Evolutionary conservation across 2,888 invertebrate genomes (phyloP), one percentile per base, ranked within the genome.

Genomic region (Agriopis aurantiaria): DNA sequence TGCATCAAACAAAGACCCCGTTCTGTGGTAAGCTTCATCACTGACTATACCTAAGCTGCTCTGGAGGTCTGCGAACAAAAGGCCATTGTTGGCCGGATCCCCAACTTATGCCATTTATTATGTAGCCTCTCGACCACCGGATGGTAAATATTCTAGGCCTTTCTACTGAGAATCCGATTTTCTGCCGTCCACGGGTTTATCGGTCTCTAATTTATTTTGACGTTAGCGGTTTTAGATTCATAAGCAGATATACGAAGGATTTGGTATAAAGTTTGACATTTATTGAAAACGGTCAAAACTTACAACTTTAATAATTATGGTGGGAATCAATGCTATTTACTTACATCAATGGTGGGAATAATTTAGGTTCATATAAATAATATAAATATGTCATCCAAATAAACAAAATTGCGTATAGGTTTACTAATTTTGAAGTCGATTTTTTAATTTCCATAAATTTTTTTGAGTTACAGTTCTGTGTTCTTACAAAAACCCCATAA

Each of bases 61-160:
- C 48, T n/a, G 10, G 55, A 51, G 40, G 49, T n/a, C 55, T 57
- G 65, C 71, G 79, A 83, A 84, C 84, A 84, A 85, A 82, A 82
- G 77, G 79, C 67, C 83, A 82, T 87, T 83, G 83, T 81, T 74
- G 69, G 69, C 58, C 68, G 78, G 80, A 80, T 80, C 78, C 80
- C 80, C 76, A 88, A 88, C 86, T 88, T 87, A 85, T 78, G 83
- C 86, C 86, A 88, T 89, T 88, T 82, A 88, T 89, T 86, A 87
- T 83, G 81, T 81, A 81, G 71, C 77, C 85, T 75, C 78, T 73
- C 75, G 80, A 79, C 85, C 81, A 79, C 77, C 80, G 82, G 81
- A 78, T 84, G 82, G 81, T 84, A 85, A 86, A 86, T 85, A 84
- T 80, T 80, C 75, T 74, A 71, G 78, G 69, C 73, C 73, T 74